Evolutionary conservation across 35 echinoderm and acorn worm species (phyloP), one percentile per base, ranked within the genome.

Genomic region (Holothuria glaberrima): DNA sequence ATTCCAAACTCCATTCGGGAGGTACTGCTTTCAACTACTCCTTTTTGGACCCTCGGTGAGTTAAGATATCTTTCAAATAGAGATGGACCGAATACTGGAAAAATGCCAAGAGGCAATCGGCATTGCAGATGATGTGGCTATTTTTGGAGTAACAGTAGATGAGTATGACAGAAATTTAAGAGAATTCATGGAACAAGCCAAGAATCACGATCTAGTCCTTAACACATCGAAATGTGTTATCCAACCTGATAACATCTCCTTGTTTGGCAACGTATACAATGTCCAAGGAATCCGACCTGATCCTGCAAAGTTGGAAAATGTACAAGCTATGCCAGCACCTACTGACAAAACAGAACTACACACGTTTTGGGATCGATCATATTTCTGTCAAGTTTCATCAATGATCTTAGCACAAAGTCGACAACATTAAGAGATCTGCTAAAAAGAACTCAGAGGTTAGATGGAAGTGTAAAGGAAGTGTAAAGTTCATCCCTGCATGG

Each of bases 1-100:
- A 5, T 92, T 95, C 75, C n/a, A 86, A 17, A 95, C 86, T 30
- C 94, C 94, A 34, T 92, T 95, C 71, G 90, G 86, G n/a, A 12
- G 94, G 27, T 92, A 92, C 34, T 92, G 94, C 45, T 95, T 92
- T 48, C 36, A 66, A 25, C 76, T 68, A 1, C 54, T 94, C 9
- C 93, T 88, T 4, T 90, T 90, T 48, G 89, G 93, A 6, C 58
- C 90, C 46, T 34, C 12, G 22, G 61, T 91, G 16, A 91, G 88
- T 83, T 88, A 94, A 65, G 88, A 94, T 36, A 87, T 68, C 1
- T 93, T 93, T 69, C 74, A 93, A 54, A 33, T 75, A 52, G 41
- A 82, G 24, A 93, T 93, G 92, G 93, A 94, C 45, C 5, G 34
- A 32, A 94, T 94, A 10, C 5, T 87, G 1, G 35, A 21, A 35